Percentiles rank a stretch among this genome's conserved stretches.
Conservation (phyloP, 92 coral and sea anemone species). For the Plumapathes pennacea region DNA sequence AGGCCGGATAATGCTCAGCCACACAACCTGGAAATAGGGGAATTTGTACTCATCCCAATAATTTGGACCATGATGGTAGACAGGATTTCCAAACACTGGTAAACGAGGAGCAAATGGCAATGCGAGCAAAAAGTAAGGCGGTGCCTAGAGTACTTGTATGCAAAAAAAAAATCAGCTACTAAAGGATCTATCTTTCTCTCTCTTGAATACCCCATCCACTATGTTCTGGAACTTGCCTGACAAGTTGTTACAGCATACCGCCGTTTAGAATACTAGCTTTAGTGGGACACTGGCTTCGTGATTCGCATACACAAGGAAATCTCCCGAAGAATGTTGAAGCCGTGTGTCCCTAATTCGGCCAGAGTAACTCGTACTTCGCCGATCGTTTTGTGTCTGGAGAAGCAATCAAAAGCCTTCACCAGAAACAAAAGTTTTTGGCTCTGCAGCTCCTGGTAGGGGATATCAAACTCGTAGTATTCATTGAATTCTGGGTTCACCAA, state of each 20-base stretch:
- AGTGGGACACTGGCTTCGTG: slow-evolving; percentile 64
- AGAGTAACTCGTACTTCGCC: slow-evolving; percentile 82
- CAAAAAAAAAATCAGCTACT: too few species aligned
- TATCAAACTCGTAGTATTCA: slow-evolving; percentile 85
- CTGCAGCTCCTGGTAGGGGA: slow-evolving; percentile 74
- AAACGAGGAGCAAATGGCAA: too few species aligned
- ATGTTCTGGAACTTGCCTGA: background rate
- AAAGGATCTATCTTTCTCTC: too few species aligned
- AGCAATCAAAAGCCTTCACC: slow-evolving; percentile 80
- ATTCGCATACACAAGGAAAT: slow-evolving; percentile 84
- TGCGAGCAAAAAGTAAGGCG: too few species aligned
- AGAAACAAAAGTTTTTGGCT: slow-evolving; percentile 76
- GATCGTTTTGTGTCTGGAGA: slow-evolving; percentile 70
- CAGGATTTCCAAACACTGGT: too few species aligned
- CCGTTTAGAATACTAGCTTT: slow-evolving; percentile 6
- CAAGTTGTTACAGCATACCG: background rate
- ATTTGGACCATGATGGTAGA: too few species aligned
- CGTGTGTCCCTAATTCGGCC: slow-evolving; percentile 83
- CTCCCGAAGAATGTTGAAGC: slow-evolving; percentile 83
- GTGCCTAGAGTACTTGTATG: too few species aligned
- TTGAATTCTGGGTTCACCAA: slow-evolving; percentile 78
- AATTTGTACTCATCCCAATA: too few species aligned
- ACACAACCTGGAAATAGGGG: too few species aligned
- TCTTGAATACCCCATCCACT: too few species aligned
- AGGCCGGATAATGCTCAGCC: too few species aligned